Conservation (phyloP, 2,113 vertebrate species). For the Penelope pileata region DNA sequence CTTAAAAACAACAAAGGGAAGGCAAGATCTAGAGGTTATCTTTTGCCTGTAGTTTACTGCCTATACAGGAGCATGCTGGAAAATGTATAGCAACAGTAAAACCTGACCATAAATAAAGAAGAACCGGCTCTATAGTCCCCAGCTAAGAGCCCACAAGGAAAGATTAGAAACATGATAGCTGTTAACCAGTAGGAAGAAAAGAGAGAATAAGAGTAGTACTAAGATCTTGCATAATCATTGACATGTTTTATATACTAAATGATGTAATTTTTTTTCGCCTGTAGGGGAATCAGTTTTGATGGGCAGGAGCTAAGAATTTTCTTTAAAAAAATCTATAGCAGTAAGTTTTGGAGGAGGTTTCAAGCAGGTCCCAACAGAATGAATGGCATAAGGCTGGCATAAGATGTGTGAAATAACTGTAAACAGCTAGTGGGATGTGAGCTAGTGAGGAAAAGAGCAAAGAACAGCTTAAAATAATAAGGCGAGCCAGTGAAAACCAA, state of each 20-base stretch:
- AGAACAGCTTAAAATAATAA: conserved; percentile 73
- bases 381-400: conserved; percentile 73
- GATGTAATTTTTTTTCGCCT: conserved; percentile 45
- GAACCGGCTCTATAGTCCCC: background rate
- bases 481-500: conserved; percentile 49
- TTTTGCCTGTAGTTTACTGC: background rate
- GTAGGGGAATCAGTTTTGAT: conserved; percentile 44
- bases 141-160: background rate
- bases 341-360: conserved; percentile 64
- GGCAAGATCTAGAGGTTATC: background rate
- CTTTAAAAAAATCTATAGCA: background rate
- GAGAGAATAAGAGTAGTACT: conserved; percentile 18
- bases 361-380: conserved; percentile 67
- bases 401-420: conserved; percentile 72
- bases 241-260: conserved; percentile 52
- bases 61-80: background rate
- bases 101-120: background rate
- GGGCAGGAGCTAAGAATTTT: conserved; percentile 43
- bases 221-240: conserved; percentile 63
- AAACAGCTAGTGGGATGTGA: conserved; percentile 73
- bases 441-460: conserved; percentile 74
- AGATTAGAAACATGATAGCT: conserved; percentile 10
- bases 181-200: background rate
- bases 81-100: background rate
- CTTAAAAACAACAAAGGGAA: background rate